These are phyloP conservation scores for Gadopsis marmoratus DNA, from an alignment of 2,797 vertebrate species.

Conservation along the genomic window DNA sequence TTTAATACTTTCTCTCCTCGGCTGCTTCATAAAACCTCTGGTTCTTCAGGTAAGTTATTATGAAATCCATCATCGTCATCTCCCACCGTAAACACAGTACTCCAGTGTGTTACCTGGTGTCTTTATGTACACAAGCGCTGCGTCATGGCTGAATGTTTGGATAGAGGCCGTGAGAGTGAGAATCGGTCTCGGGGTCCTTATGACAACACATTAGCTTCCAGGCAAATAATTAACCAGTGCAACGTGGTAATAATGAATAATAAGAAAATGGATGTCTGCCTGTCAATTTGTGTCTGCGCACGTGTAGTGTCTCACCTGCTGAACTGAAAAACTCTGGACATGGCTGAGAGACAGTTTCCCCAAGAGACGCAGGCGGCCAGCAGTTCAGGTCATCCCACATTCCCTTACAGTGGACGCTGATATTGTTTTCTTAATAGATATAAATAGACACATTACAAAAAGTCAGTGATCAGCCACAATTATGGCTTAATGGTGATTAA, in stretches of 20 bases:
- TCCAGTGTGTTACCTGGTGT: slow-evolving; percentile 5
- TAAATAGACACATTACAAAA: not conserved
- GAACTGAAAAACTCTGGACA: slow-evolving; percentile 87
- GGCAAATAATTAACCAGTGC: slow-evolving; percentile 64
- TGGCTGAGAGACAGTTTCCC: slow-evolving; percentile 84
- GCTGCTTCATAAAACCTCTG: too few relatives aligned
- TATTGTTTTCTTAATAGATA: slow-evolving; percentile 45
- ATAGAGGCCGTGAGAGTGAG: slow-evolving; percentile 30
- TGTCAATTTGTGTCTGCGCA: not conserved
- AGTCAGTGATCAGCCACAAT: not conserved
- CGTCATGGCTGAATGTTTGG: slow-evolving; percentile 45
- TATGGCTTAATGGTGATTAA: not conserved
- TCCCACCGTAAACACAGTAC: slow-evolving; percentile 13
- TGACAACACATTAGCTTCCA: slow-evolving; percentile 44
- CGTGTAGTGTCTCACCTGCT: slow-evolving; percentile 82
- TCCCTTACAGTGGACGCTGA: slow-evolving; percentile 77
- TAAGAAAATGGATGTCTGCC: slow-evolving; percentile 24
- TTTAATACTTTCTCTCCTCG: not conserved
- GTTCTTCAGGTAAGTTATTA: too few relatives aligned
- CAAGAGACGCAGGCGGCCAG: slow-evolving; percentile 85
- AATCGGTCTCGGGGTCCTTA: slow-evolving; percentile 16
- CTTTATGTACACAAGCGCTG: slow-evolving; percentile 50
- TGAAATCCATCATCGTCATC: not conserved
- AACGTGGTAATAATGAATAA: not conserved
- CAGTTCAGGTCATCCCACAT: slow-evolving; percentile 91